Evolutionary conservation across 2,888 invertebrate species (phyloP).

Genomic region (Acleris laterana): DNA sequence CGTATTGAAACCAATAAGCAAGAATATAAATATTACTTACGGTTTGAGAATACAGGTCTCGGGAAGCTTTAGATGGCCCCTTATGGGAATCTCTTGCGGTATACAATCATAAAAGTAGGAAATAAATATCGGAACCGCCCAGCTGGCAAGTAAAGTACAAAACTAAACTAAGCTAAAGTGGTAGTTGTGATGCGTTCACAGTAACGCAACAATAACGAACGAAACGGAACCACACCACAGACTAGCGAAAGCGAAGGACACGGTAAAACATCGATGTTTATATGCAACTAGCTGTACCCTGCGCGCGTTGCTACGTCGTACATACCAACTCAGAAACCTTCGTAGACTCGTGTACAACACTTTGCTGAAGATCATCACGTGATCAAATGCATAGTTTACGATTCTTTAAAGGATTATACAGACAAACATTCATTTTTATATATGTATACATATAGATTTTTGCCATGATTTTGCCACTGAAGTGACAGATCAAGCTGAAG

Average conservation of each 20-base stretch:
- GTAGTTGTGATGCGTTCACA: constrained; percentile 17
- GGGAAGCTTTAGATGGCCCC: constrained; percentile 22
- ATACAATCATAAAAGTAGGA: constrained; percentile 38
- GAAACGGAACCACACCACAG: constrained; percentile 17
- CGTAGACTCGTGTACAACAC: no score
- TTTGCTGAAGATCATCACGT: no score
- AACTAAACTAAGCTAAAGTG: constrained; percentile 7
- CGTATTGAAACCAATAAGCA: constrained; percentile 42
- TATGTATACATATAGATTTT: no score
- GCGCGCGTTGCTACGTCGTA: no score
- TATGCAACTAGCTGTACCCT: no score
- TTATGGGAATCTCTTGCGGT: constrained; percentile 25
- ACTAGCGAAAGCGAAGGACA: not conserved
- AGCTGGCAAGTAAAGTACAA: constrained; percentile 64
- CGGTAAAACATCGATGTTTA: no score
- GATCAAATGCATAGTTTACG: no score
- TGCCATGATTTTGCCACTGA: no score
- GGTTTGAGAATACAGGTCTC: constrained; percentile 43
- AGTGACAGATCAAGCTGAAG: no score
- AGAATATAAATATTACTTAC: constrained; percentile 47
- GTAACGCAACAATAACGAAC: constrained; percentile 6
- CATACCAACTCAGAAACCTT: no score
- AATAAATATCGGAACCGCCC: constrained; percentile 73
- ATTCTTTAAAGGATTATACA: no score
- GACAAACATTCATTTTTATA: no score